Evolutionary conservation across 64 coral and sea anemone genomes (phyloP), one percentile per base, ranked within the genome.

Genomic region (Catalaphyllia jardinei): DNA sequence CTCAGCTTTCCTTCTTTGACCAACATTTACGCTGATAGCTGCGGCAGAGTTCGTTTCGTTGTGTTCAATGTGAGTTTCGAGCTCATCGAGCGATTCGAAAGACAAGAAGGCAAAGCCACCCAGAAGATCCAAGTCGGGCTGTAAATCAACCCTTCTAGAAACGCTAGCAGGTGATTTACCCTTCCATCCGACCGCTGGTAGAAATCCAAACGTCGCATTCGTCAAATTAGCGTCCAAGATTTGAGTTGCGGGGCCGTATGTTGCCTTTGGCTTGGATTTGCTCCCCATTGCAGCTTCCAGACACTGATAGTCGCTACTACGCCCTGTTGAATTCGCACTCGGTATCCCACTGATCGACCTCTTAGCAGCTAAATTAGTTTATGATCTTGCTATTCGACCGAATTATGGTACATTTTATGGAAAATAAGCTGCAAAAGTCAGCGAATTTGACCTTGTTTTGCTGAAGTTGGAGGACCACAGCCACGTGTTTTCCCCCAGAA

Each of bases 401-500:
- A 79, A 30, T 79, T 17, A 86, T 78, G 60, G 50, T 28, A 39
- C 28, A 35, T 73, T n/a, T 33, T 4, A 62, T 59, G 10, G 10
- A 30, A 54, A 62, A 78, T 18, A 89, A 22, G 88, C 86, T 25
- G 59, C 57, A 89, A 82, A 92, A 73, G 59, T 9, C 77, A 89
- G 73, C 20, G 62, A 85, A 67, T 85, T 51, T 18, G 31, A 18
- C 49, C 20, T 62, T 85, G 62, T 85, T 85, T 85, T 71, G 33
- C 64, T 85, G 10, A 24, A 65, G 76, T 51, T 79, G 12, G 5
- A 71, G 19, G 38, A 50, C 38, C 20, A 39, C 62, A 7, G 81
- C 62, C 95, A 96, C 95, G 95, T 96, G 95, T 90, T 90, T 96
- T 96, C 76, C 87, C 94, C 92, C 95, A 92, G 91, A 96, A 93